Conservation (phyloP, 1,140 invertebrate species). For the Pygmarrhopalites habei region DNA sequence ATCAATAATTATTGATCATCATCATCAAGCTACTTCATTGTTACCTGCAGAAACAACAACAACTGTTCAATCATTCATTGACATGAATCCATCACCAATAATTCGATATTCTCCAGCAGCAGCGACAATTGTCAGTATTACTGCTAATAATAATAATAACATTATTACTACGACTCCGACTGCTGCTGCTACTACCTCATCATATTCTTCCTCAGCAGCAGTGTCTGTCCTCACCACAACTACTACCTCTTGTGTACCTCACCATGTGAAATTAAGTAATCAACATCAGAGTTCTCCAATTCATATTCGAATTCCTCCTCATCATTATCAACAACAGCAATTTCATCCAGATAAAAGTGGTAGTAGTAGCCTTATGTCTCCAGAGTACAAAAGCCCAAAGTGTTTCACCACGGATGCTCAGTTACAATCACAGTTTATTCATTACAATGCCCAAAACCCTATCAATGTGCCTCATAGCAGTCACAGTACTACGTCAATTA, state of each 20-base stretch:
- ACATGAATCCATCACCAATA: constrained; percentile 5
- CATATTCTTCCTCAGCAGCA: too few species aligned
- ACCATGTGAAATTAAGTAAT: not conserved
- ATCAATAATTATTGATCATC: too few species aligned
- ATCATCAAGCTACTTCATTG: too few species aligned
- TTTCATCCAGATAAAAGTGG: not conserved
- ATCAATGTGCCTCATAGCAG: not conserved
- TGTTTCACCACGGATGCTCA: constrained; percentile 35
- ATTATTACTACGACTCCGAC: too few species aligned
- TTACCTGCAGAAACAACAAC: not conserved
- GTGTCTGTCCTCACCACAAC: too few species aligned
- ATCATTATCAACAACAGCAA: not conserved
- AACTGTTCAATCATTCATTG: not conserved
- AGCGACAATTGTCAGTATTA: not conserved
- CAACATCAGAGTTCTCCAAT: not conserved
- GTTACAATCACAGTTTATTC: constrained; percentile 36
- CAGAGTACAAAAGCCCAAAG: constrained; percentile 20
- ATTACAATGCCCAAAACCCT: constrained; percentile 28
- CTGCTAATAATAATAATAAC: too few species aligned
- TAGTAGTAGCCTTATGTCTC: not conserved
- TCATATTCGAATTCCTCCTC: not conserved
- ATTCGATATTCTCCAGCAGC: constrained; percentile 11
- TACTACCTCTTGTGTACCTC: not conserved
- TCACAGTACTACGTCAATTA: not conserved
- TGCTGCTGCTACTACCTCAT: too few species aligned